Evolutionary conservation across 1,140 invertebrate species (phyloP).

Genomic region (Neodiprion lecontei): DNA sequence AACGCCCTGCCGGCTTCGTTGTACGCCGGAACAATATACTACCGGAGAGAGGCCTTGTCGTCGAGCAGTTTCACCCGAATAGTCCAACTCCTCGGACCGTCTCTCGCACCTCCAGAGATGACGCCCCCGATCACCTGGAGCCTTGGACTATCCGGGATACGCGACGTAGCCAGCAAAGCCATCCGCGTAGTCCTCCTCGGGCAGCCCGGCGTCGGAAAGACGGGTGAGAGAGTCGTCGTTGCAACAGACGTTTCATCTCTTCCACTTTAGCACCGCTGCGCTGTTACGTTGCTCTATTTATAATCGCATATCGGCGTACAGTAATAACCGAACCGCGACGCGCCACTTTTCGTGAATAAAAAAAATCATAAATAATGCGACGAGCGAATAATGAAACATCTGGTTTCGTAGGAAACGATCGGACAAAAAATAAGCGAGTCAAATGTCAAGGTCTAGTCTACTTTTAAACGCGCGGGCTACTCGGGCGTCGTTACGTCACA

Average conservation of each 20-base stretch:
- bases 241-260: too few species aligned
- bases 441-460: too few species aligned
- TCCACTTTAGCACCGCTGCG: not conserved
- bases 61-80: constrained; percentile 26
- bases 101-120: constrained; percentile 29
- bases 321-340: too few species aligned
- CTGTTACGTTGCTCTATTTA: not conserved
- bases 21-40: constrained; percentile 27
- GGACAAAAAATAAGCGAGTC: too few species aligned
- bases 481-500: too few species aligned
- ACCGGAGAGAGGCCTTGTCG: constrained; percentile 25
- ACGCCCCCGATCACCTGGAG: constrained; percentile 32
- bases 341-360: not conserved
- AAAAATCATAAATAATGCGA: too few species aligned
- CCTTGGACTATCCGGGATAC: constrained; percentile 32
- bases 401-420: too few species aligned
- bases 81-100: constrained; percentile 30
- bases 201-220: constrained; percentile 80
- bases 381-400: too few species aligned
- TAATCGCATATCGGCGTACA: not conserved
- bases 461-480: too few species aligned
- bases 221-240: constrained; percentile 65
- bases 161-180: constrained; percentile 59
- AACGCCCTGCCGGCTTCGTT: not conserved
- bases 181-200: constrained; percentile 79